These are phyloP conservation scores for Cacoxenus indagator DNA, from an alignment of 2,888 invertebrate species.

Conservation along the genomic window DNA sequence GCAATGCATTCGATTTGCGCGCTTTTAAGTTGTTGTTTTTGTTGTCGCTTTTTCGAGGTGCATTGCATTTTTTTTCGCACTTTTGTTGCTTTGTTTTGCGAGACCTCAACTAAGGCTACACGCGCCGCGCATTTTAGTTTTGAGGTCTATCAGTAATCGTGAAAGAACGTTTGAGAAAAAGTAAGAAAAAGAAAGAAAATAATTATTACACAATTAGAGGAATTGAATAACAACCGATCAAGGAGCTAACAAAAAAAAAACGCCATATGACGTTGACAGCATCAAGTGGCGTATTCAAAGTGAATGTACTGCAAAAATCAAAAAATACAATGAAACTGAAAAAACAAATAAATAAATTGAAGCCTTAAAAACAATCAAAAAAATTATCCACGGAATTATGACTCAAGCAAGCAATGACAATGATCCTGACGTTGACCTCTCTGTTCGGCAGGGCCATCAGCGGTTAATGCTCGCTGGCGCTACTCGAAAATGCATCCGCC, in stretches of 20 bases:
- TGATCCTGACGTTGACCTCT: conserved; percentile 61
- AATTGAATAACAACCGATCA: conserved; percentile 17
- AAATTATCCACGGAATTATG: too few relatives aligned
- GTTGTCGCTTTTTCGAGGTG: conserved; percentile 55
- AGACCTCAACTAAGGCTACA: conserved; percentile 61
- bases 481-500: too few relatives aligned
- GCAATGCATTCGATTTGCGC: background rate
- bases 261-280: too few relatives aligned
- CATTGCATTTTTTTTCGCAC: conserved; percentile 40
- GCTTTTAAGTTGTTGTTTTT: conserved; percentile 35
- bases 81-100: conserved; percentile 40
- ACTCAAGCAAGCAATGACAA: conserved; percentile 52
- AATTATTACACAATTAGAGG: conserved; percentile 30
- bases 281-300: conserved; percentile 27
- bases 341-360: background rate
- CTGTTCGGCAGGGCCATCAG: conserved; percentile 32
- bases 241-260: too few relatives aligned
- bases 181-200: conserved; percentile 35
- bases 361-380: too few relatives aligned
- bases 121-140: conserved; percentile 34
- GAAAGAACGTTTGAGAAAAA: too few relatives aligned
- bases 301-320: conserved; percentile 41
- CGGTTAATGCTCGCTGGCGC: conserved; percentile 9
- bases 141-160: conserved; percentile 62
- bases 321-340: background rate